These are phyloP conservation scores for Brachycybe producta DNA, from an alignment of 2,888 invertebrate genomes.

Conservation along the genomic window DNA sequence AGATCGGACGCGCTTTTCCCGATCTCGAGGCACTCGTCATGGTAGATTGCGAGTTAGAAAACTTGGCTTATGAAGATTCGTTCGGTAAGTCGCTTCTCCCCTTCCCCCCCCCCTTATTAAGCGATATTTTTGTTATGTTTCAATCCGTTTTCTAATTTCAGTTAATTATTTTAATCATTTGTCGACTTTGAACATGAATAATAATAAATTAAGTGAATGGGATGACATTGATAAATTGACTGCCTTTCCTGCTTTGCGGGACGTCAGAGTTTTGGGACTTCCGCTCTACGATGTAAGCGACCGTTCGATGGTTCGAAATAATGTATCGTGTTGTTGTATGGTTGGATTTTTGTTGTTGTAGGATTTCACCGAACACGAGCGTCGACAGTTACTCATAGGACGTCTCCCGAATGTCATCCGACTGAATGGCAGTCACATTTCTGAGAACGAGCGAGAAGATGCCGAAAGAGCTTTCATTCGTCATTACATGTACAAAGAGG, in stretches of 20 bases:
- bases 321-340: not conserved
- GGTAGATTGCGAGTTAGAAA: constrained; percentile 62
- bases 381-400: constrained; percentile 73
- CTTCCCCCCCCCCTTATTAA: not conserved
- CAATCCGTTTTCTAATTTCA: too few relatives aligned
- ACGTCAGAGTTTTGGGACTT: constrained; percentile 67
- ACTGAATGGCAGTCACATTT: constrained; percentile 77
- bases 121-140: not conserved
- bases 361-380: constrained; percentile 76
- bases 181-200: constrained; percentile 53
- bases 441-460: constrained; percentile 72
- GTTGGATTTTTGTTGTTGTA: constrained; percentile 30
- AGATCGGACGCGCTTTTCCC: constrained; percentile 74
- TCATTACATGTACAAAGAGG: constrained; percentile 75
- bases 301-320: constrained; percentile 3
- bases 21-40: constrained; percentile 69
- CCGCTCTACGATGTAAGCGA: constrained; percentile 43
- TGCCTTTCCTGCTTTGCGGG: constrained; percentile 65
- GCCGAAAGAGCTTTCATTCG: constrained; percentile 87
- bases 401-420: constrained; percentile 71
- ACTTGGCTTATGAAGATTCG: constrained; percentile 15
- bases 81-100: constrained; percentile 9
- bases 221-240: constrained; percentile 76
- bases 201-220: constrained; percentile 70
- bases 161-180: constrained; percentile 42